These are phyloP conservation scores for Cepaea hortensis DNA, from an alignment of 2,888 invertebrate genomes.

Conservation along the genomic window DNA sequence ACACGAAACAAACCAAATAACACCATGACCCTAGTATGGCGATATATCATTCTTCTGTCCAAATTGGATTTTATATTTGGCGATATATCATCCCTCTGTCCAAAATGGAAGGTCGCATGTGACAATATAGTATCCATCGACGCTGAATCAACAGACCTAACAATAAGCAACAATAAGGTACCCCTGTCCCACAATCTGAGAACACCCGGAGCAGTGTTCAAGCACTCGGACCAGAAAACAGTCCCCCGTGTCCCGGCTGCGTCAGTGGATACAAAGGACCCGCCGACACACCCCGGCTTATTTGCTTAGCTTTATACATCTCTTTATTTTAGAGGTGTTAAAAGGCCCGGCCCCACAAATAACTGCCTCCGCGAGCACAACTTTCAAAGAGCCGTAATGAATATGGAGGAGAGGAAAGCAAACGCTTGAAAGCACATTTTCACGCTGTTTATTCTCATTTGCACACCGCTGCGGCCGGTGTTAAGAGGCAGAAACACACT, in stretches of 20 bases:
- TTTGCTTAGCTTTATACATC: conserved; percentile 25
- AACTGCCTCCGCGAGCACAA: not conserved
- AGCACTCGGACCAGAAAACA: not conserved
- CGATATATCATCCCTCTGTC: no score
- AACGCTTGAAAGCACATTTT: conserved; percentile 4
- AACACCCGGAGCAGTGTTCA: no score
- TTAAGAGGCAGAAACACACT: conserved; percentile 18
- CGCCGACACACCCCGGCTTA: conserved; percentile 4
- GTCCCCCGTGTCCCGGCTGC: not conserved
- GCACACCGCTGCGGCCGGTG: not conserved
- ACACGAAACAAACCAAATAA: no score
- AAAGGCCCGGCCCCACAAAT: not conserved
- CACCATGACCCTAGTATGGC: no score
- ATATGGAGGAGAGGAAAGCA: not conserved
- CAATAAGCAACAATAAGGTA: no score
- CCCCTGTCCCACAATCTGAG: no score
- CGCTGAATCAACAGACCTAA: no score
- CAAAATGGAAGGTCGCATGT: no score
- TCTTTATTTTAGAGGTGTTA: conserved; percentile 21
- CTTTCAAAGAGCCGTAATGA: conserved; percentile 9
- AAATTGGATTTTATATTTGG: no score
- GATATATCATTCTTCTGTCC: no score
- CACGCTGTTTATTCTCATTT: conserved; percentile 17
- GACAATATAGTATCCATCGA: no score
- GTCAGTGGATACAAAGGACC: not conserved